A percentile compares a stretch with the other conserved stretches of the same genome.
Conservation (phyloP, 2,888 invertebrate genomes). For the Synergus japonicus region DNA sequence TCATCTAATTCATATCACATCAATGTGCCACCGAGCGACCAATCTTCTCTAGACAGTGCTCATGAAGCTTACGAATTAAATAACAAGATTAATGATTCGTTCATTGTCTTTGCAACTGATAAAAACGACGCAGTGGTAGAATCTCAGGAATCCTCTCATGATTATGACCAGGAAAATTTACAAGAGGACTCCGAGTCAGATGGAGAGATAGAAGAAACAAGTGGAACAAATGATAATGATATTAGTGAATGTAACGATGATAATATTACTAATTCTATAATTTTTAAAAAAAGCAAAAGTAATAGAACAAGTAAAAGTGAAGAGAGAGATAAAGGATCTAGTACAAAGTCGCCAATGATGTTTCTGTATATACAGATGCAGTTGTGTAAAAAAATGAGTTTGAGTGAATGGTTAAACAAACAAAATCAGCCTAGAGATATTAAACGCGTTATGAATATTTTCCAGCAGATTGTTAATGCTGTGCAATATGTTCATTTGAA, state of each 20-base stretch:
- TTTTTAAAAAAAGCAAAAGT: conserved; percentile 52
- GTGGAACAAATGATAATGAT: neutral
- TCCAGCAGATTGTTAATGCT: conserved; percentile 94
- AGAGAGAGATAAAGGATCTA: conserved; percentile 52
- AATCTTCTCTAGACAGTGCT: conserved; percentile 71
- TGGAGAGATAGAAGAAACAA: conserved; percentile 37
- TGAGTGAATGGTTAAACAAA: conserved; percentile 91
- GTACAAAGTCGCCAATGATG: conserved; percentile 77
- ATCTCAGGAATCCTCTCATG: conserved; percentile 33
- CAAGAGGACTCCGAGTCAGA: conserved; percentile 45
- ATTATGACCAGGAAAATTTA: conserved; percentile 39
- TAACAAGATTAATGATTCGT: conserved; percentile 74
- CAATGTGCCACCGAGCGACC: conserved; percentile 65
- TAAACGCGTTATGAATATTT: conserved; percentile 82
- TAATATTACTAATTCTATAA: conserved; percentile 51
- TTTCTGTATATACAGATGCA: conserved; percentile 99
- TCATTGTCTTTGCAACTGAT: conserved; percentile 78
- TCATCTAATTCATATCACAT: conserved; percentile 64
- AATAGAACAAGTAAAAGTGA: conserved; percentile 23
- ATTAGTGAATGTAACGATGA: neutral
- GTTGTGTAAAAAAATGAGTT: conserved; percentile 91
- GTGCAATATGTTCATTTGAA: conserved; percentile 96
- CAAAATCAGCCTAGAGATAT: conserved; percentile 66
- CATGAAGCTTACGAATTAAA: conserved; percentile 63
- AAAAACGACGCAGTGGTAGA: conserved; percentile 41